Evolutionary conservation across 1,140 invertebrate species (phyloP).

Genomic region (Semibalanus balanoides): DNA sequence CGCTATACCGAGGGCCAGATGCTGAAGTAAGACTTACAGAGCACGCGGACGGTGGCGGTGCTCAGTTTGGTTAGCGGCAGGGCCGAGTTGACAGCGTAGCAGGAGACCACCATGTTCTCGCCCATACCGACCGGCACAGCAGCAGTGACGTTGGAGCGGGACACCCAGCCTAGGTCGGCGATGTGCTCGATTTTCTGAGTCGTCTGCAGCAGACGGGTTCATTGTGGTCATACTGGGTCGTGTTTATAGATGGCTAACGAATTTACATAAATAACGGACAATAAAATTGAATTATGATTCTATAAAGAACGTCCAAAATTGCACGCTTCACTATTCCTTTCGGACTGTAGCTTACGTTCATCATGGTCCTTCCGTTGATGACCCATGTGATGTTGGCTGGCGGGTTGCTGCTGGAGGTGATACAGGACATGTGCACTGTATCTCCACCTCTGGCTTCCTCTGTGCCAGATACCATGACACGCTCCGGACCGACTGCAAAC

Average conservation of each 20-base stretch:
- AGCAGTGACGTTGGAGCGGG: slow-evolving; percentile 71
- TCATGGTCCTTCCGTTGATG: background rate
- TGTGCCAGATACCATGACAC: background rate
- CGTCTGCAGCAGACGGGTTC: background rate
- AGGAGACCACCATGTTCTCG: slow-evolving; percentile 59
- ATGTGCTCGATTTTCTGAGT: background rate
- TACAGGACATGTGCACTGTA: slow-evolving; percentile 17
- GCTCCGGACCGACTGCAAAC: background rate
- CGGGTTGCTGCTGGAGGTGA: slow-evolving; percentile 19
- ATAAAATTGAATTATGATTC: no score
- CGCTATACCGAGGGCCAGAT: no score
- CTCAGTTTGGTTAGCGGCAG: slow-evolving; percentile 70
- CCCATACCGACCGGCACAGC: slow-evolving; percentile 51
- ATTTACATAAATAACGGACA: no score
- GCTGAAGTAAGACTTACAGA: slow-evolving; percentile 62
- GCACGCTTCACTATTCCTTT: no score
- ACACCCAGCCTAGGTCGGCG: slow-evolving; percentile 61
- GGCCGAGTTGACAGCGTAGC: slow-evolving; percentile 70
- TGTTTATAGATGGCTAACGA: no score
- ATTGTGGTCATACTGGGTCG: no score
- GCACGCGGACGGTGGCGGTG: slow-evolving; percentile 78
- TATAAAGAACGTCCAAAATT: no score
- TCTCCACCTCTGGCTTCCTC: slow-evolving; percentile 16
- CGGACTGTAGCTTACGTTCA: background rate
- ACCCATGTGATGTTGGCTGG: slow-evolving; percentile 16